Evolutionary conservation across 1,140 invertebrate species (phyloP).

Genomic region (Gryon sp.): DNA sequence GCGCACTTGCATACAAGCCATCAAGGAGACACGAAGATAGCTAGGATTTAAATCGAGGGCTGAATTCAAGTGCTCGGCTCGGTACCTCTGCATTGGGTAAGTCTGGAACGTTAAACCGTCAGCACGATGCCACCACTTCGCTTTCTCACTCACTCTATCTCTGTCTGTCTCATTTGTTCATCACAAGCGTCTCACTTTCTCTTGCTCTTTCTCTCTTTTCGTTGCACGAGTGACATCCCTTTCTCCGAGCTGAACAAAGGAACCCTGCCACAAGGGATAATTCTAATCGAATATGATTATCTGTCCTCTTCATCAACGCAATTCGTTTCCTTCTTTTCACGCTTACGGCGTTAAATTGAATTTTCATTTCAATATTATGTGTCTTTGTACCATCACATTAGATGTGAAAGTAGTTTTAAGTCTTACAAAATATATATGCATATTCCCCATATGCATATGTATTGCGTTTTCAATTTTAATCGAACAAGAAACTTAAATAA

Average conservation of each 20-base stretch:
- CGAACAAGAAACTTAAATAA: too few relatives aligned
- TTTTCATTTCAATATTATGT: constrained; percentile 55
- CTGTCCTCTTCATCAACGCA: constrained; percentile 69
- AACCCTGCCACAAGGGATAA: constrained; percentile 68
- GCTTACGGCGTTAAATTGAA: constrained; percentile 43
- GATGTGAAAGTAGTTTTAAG: constrained; percentile 7
- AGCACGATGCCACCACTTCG: constrained; percentile 16
- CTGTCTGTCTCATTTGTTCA: too few relatives aligned
- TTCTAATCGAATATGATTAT: constrained; percentile 77
- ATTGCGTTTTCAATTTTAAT: constrained; percentile 26
- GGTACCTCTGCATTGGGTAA: constrained; percentile 61
- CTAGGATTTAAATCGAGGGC: constrained; percentile 74
- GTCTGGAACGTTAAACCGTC: constrained; percentile 63
- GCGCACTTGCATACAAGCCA: constrained; percentile 62
- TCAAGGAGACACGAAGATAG: constrained; percentile 55
- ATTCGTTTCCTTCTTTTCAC: constrained; percentile 47
- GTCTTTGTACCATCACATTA: constrained; percentile 21
- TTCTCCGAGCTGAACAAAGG: constrained; percentile 69
- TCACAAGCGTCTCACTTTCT: background rate
- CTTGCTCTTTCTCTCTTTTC: background rate
- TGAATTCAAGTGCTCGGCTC: constrained; percentile 58
- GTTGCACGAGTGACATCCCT: constrained; percentile 13
- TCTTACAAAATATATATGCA: constrained; percentile 37
- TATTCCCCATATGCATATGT: constrained; percentile 24
- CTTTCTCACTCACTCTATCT: background rate